Evolutionary conservation across 1,140 invertebrate species (phyloP).

Genomic region (Drosophila watanabei): DNA sequence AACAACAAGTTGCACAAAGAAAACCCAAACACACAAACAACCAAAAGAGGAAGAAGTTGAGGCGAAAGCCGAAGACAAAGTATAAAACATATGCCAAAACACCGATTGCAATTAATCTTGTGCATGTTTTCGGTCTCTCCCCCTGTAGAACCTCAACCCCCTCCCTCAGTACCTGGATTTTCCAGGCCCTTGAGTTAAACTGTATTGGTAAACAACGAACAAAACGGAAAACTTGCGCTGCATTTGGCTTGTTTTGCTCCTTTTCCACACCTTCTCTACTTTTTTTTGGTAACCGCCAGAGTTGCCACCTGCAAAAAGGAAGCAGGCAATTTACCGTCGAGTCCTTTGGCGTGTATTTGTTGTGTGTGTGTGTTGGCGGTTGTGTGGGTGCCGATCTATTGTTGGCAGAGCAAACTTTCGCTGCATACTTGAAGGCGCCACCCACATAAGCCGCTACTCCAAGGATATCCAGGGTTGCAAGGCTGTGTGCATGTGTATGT

Average conservation of each 20-base stretch:
- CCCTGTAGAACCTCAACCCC: neutral
- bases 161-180: neutral
- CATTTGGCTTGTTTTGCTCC: constrained; percentile 30
- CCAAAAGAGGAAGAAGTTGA: neutral
- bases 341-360: constrained; percentile 13
- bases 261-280: neutral
- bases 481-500: constrained; percentile 7
- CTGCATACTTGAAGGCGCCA: constrained; percentile 68
- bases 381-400: constrained; percentile 73
- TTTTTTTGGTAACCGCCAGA: neutral
- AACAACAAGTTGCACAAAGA: constrained; percentile 51
- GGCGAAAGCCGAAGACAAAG: constrained; percentile 40
- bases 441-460: constrained; percentile 29
- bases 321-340: constrained; percentile 24
- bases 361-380: constrained; percentile 37
- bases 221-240: constrained; percentile 56
- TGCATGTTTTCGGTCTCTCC: constrained; percentile 55
- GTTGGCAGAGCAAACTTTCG: constrained; percentile 72
- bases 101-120: constrained; percentile 84
- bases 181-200: constrained; percentile 9
- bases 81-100: constrained; percentile 81
- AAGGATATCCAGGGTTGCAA: constrained; percentile 7
- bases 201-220: constrained; percentile 78
- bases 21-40: constrained; percentile 42
- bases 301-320: constrained; percentile 38